Evolutionary conservation across 2,888 invertebrate species (phyloP), one percentile per base, ranked within the genome.

Genomic region (Ornithoptera priamus): DNA sequence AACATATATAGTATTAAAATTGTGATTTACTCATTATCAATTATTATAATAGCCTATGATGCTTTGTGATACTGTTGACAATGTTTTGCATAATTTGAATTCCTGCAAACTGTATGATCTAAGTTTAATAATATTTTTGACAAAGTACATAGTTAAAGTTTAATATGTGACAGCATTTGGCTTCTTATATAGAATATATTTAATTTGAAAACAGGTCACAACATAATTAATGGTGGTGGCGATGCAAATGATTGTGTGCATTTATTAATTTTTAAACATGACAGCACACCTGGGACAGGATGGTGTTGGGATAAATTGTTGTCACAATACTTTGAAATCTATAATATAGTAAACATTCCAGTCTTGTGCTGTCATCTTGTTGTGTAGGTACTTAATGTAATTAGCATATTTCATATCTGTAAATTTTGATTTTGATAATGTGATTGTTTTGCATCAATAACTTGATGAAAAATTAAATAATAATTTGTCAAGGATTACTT

Each of bases 311-410:
- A 39, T 39, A 67, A 63, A 70, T 72, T 63, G 68, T 72, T 72
- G 72, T 58, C 72, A 74, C 64, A 73, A 75, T 74, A 71, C 73
- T 72, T 74, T 75, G 68, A 72, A 76, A 72, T 73, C 75, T 73
- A 78, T 75, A 77, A 76, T 80, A 81, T 80, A 76, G 74, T 71
- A 79, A 84, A 89, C 90, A 90, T 91, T 92, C 91, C 91, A 89
- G 87, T 82, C 78, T 78, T 83, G 88, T 90, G 89, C 90, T 90
- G 91, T 89, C 53, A 53, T 53, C 88, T 77, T 85, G 85, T 85
- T 87, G 82, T 86, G 87, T 91, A 91, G 75, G 79, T 79, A 78
- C 92, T 91, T 92, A 91, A 89, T 81, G 66, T 84, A 81, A 72
- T 72, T 67, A 70, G 57, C 56, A 67, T 61, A 36, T 18, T 71